Evolutionary conservation across 2,888 invertebrate genomes (phyloP), one percentile per base, ranked within the genome.

Genomic region (Diadegma fenestrale): DNA sequence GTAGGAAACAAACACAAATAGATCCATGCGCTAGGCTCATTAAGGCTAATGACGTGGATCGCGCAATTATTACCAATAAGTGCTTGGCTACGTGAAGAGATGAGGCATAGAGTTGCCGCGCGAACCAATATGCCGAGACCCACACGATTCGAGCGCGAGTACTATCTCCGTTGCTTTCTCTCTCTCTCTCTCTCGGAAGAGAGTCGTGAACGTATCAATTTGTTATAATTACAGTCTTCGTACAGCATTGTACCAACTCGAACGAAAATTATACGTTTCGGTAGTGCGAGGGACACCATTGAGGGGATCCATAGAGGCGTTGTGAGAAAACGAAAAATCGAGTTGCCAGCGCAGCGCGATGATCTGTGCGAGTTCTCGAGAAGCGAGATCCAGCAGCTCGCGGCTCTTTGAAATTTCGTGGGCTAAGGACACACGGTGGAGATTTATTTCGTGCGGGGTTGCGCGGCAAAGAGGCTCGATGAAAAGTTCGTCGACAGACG

Each of bases 1-100:
- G 22, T 43, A 48, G 12, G 51, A 48, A 37, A 54, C 66, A 33
- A 64, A 64, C 19, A 54, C 41, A 63, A n/a, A 45, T 48, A 26
- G 51, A 3, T 58, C 43, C 80, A 45, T 63, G 48, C 61, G 61
- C 87, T 85, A 83, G 86, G 85, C 91, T 92, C 90, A 92, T 93
- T 93, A 92, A 90, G 90, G 90, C 89, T 91, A 92, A 92, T 91
- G 90, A 91, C 88, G 90, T 82, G 75, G 88, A 89, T 89, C 87
- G 89, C 88, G 90, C 89, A 90, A 90, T 91, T 90, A 91, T 90
- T 66, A 90, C 87, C 87, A 90, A 89, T 89, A 90, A 90, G 84
- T 88, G 87, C 73, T 82, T 87, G 77, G 68, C 22, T 14, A 68
- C 22, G 77, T 22, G 45, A 68, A 68, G 79, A 66, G 45, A 58